Conservation (phyloP, 2,113 vertebrate genomes). For the Phalacrocorax brasilianus region DNA sequence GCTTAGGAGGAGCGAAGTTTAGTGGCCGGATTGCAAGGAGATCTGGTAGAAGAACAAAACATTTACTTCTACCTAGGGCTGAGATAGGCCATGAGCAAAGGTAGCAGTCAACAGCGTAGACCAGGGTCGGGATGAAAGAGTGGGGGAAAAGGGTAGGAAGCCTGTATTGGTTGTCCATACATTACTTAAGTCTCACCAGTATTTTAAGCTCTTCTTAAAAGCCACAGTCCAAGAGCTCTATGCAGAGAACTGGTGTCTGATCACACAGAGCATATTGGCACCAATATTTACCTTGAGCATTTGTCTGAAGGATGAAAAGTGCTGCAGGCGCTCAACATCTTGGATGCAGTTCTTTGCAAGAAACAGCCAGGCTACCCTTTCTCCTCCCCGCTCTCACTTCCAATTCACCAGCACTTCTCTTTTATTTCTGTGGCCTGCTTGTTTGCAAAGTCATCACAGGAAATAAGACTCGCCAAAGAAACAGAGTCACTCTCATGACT, state of each 20-base stretch:
- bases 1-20: neutral
- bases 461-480: neutral
- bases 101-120: neutral
- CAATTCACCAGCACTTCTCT: neutral
- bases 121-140: neutral
- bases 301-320: constrained; percentile 10
- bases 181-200: neutral
- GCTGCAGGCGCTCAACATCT: neutral
- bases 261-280: constrained; percentile 6
- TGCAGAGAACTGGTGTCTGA: neutral
- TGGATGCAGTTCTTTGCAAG: neutral
- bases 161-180: neutral
- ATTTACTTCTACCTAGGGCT: neutral
- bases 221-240: neutral
- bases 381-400: neutral
- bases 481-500: neutral
- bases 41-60: neutral
- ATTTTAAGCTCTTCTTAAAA: neutral
- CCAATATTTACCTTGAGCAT: constrained; percentile 10
- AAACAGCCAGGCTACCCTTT: neutral
- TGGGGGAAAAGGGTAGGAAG: neutral
- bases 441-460: constrained; percentile 17
- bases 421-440: neutral
- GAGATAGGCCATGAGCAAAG: neutral
- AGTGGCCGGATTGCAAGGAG: neutral